A percentile compares a stretch with the other conserved stretches of the same genome.
phyloP scores from a whole-genome alignment of 2,888 invertebrate genomes.

The Hemicrepidius hirtus region DNA sequence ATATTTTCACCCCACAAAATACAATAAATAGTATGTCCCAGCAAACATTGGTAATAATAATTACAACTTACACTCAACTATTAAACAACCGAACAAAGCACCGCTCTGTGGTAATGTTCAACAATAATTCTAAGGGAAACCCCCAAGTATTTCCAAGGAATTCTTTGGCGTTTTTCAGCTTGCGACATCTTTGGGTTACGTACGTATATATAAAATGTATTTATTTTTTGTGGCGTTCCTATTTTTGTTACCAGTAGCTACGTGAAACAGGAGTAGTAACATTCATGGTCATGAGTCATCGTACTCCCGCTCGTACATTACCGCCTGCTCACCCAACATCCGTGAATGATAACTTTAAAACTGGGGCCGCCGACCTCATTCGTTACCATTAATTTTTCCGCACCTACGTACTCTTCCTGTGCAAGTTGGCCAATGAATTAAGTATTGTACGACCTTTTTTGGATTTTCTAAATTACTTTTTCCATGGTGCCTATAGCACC shows the following conservation, averaged over 20 bases:
- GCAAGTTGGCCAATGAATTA: neutral
- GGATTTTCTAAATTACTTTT: no score
- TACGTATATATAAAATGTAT: slow-evolving; percentile 6
- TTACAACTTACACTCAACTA: no score
- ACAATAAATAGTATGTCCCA: no score
- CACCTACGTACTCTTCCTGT: slow-evolving; percentile 36
- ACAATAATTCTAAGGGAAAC: neutral
- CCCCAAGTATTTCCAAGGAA: neutral
- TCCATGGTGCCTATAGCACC: no score
- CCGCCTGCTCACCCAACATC: slow-evolving; percentile 49
- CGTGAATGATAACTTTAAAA: slow-evolving; percentile 47
- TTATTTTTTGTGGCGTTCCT: slow-evolving; percentile 1
- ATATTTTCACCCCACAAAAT: no score
- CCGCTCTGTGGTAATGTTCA: no score
- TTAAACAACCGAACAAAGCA: no score
- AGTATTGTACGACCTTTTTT: no score
- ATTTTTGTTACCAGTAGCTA: slow-evolving; percentile 10
- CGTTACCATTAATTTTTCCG: slow-evolving; percentile 39
- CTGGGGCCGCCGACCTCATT: slow-evolving; percentile 46
- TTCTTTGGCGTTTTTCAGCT: neutral
- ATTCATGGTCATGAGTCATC: slow-evolving; percentile 51
- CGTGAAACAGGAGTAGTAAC: slow-evolving; percentile 17
- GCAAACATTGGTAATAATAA: no score
- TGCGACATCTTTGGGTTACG: slow-evolving; percentile 8
- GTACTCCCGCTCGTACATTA: slow-evolving; percentile 48